Base-by-base conservation (phyloP, 2,113 vertebrate genomes). In the Campylomormyrus tamandua region DNA sequence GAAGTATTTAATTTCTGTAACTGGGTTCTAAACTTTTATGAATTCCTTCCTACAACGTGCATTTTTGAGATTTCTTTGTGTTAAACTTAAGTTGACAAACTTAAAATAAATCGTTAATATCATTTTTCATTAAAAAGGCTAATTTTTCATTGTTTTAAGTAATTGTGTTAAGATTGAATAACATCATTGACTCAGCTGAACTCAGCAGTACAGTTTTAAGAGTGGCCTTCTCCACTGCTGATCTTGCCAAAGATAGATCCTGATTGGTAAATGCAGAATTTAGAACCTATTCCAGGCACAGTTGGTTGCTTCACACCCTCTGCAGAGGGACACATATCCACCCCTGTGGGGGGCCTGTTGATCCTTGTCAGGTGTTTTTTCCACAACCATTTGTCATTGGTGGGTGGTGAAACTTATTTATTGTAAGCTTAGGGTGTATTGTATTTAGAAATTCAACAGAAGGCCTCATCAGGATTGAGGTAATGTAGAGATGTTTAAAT, bases 401-500 rank as follows among this genome's bases (percentile, higher is more conserved):
- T 35, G 48, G 21, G 48, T 42, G 48, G 31, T 50, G 48, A 83
- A n/a, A 80, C 77, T 42, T 27, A 56, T 66, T 84, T 58, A 19
- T 39, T 31, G 89, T 35, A 48, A 80, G 74, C 21, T 58, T 56
- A 39, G 21, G 9, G 31, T 80, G 27, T 66, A 35, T 62, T 62
- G 50, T 84, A 83, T 84, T 89, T 49, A 46, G 21, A 52, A 31
- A 62, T 39, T 46, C 56, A 89, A 48, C 50, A 42, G 80, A 85
- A 84, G 11, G 52, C 21, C 21, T 62, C 52, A 85, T 45, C 39
- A 21, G 74, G 39, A 84, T 13, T 85, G 52, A 52, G 46, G 77
- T 48, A 77, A 89, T 89, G 21, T 52, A 15, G 80, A 46, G n/a
- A 53, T 58, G 56, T 89, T 89, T 89, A 83, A 89, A 83, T 89